Evolutionary conservation across 2,113 vertebrate genomes (phyloP).

Genomic region (Calyptomena viridis): DNA sequence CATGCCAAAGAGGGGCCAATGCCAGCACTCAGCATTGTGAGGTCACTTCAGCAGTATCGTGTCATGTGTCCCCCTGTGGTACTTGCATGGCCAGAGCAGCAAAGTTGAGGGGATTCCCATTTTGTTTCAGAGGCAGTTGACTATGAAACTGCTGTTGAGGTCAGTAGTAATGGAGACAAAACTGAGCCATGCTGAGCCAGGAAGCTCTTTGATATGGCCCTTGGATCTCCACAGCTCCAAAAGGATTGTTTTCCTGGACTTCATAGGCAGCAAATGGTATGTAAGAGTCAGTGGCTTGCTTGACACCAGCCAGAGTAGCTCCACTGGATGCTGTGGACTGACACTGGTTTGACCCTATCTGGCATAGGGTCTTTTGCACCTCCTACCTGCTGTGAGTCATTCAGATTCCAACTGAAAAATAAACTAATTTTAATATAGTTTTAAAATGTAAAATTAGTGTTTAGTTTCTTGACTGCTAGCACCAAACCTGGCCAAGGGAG

Average conservation of each 20-base stretch:
- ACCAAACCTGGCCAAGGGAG: not conserved
- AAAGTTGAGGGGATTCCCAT: not conserved
- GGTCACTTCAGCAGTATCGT: not conserved
- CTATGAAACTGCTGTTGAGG: not conserved
- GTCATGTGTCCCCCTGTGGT: not conserved
- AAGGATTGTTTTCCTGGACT: not conserved
- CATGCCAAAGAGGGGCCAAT: not conserved
- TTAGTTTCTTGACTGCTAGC: conserved; percentile 2
- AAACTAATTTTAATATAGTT: not conserved
- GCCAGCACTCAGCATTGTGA: not conserved
- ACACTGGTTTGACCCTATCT: not conserved
- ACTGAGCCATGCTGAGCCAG: not conserved
- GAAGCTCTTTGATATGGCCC: not conserved
- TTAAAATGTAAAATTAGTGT: not conserved
- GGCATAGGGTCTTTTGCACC: rapidly evolving
- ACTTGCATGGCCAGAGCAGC: not conserved
- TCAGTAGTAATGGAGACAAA: not conserved
- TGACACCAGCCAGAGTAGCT: rapidly evolving
- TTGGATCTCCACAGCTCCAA: not conserved
- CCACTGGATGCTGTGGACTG: not conserved
- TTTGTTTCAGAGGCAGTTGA: not conserved
- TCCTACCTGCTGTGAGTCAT: not conserved
- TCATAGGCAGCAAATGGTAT: not conserved
- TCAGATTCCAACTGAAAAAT: not conserved
- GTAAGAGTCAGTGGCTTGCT: rapidly evolving